These are phyloP conservation scores for Rhopalosiphum nymphaeae DNA, from an alignment of 2,888 invertebrate species.

Conservation along the genomic window DNA sequence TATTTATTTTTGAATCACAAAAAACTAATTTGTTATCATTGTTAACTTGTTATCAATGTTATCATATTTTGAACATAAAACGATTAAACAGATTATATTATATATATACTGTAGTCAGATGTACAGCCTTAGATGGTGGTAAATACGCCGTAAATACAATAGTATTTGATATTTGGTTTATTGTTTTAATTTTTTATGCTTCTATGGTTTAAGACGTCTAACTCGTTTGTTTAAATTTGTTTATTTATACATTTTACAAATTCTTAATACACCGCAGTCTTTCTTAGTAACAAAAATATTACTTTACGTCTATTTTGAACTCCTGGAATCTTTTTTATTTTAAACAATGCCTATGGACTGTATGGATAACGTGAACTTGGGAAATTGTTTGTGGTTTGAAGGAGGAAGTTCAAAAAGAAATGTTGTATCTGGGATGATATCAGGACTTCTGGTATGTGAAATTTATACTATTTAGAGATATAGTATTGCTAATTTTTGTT, in stretches of 20 bases:
- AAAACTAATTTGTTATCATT: too few relatives aligned
- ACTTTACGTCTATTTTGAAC: not conserved
- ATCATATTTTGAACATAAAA: too few relatives aligned
- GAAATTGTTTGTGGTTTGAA: constrained; percentile 87
- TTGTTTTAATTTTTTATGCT: too few relatives aligned
- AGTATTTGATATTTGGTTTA: too few relatives aligned
- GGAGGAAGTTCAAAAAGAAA: constrained; percentile 85
- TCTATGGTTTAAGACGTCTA: too few relatives aligned
- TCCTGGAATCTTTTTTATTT: not conserved
- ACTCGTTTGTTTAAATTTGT: too few relatives aligned
- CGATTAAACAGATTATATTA: too few relatives aligned
- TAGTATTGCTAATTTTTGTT: constrained; percentile 30
- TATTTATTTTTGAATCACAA: too few relatives aligned
- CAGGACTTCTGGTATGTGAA: constrained; percentile 86
- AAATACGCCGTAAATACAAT: too few relatives aligned
- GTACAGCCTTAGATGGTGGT: too few relatives aligned
- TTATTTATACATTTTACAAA: not conserved
- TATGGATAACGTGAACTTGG: constrained; percentile 82
- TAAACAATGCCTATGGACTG: constrained; percentile 69
- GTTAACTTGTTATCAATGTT: too few relatives aligned
- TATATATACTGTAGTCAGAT: too few relatives aligned
- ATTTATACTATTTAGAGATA: not conserved
- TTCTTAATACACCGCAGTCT: not conserved
- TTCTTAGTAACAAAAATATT: not conserved
- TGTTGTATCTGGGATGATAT: constrained; percentile 84